Evolutionary conservation across 1,140 invertebrate species (phyloP), one percentile per base, ranked within the genome.

Genomic region (Luehdorfia chinensis): DNA sequence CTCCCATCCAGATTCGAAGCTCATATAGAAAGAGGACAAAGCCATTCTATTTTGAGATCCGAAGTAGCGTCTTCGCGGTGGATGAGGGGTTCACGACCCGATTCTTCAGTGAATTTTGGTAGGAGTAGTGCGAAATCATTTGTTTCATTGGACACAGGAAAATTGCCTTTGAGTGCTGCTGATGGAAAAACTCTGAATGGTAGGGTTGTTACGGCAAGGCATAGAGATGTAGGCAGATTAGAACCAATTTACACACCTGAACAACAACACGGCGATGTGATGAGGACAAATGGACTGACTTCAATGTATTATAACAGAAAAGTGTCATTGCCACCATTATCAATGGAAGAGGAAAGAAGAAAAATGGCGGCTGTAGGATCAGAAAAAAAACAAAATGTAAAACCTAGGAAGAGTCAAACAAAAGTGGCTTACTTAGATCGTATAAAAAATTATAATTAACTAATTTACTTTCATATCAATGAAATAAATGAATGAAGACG

Each of bases 61-160:
- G 87, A 88, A 55, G 52, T 87, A 13, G 80, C 81, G n/a, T 88
- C 87, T 1, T 88, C 85, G 0, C 61, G 70, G 19, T 88, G 87
- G 87, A 78, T 84, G 77, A 68, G 72, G 31, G 75, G 61, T 27
- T 50, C 60, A 1, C 55, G 78, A 36, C 79, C 79, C 4, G 77
- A 84, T 28, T 83, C 79, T 1, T 83, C 83, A 5, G 30, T 72
- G 1, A 72, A 78, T 47, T 75, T 58, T 61, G 77, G 74, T 51
- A 71, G 83, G 37, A 80, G 74, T 54, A 85, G 81, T 63, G 81
- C 81, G 23, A 85, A 85, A 45, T 81, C 79, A 19, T 85, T 75
- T 57, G 72, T 78, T 13, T 85, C 81, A 9, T 58, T 84, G 14
- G 81, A 84, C 21, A 66, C 73, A 9, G 75, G 62, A 32, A 84